Conservation (phyloP, 2,888 invertebrate genomes). For the Synergus itoensis region DNA sequence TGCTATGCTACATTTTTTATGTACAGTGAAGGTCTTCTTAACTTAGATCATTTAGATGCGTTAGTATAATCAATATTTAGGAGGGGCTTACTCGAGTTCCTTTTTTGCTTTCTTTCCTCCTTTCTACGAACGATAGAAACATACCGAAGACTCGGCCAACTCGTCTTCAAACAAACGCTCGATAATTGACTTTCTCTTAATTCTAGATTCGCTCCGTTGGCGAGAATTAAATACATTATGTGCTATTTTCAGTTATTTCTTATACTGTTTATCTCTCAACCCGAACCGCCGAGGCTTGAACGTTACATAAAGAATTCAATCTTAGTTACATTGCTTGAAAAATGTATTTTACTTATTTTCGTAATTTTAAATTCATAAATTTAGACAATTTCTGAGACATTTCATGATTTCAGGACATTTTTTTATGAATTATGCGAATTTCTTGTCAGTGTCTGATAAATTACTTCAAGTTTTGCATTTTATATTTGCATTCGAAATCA, state of each 20-base stretch:
- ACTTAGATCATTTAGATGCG: constrained; percentile 35
- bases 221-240: constrained; percentile 64
- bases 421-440: background rate
- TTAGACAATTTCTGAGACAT: background rate
- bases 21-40: constrained; percentile 64
- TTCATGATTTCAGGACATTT: background rate
- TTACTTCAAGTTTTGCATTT: background rate
- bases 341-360: background rate
- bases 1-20: constrained; percentile 52
- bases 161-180: constrained; percentile 56
- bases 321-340: background rate
- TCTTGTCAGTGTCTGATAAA: background rate
- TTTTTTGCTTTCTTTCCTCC: constrained; percentile 44
- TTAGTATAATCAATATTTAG: constrained; percentile 50
- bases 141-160: constrained; percentile 47
- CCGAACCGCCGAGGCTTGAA: constrained; percentile 18
- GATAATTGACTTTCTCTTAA: constrained; percentile 73
- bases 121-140: constrained; percentile 48
- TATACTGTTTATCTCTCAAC: constrained; percentile 21
- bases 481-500: no score
- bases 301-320: background rate
- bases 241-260: constrained; percentile 36
- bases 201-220: constrained; percentile 63
- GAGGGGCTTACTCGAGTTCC: constrained; percentile 55
- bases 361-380: background rate